These are phyloP conservation scores for Lymantria monacha DNA, from an alignment of 2,888 invertebrate genomes.

Conservation along the genomic window DNA sequence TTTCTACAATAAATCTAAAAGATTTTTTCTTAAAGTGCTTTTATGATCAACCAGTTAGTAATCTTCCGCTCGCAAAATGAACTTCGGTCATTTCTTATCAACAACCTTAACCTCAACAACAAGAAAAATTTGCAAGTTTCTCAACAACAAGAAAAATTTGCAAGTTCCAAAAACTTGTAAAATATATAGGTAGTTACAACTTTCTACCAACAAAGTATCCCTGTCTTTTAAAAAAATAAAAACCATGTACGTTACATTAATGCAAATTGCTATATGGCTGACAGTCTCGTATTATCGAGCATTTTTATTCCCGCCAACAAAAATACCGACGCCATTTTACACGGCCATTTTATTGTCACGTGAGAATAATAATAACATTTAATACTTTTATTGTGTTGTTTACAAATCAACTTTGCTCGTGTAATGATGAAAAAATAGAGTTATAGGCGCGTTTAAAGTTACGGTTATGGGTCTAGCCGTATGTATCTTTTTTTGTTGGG, in stretches of 20 bases:
- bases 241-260: slow-evolving; percentile 53
- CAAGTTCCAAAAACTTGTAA: background rate
- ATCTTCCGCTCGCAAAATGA: no score
- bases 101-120: no score
- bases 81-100: no score
- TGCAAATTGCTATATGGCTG: slow-evolving; percentile 52
- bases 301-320: slow-evolving; percentile 49
- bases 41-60: no score
- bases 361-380: slow-evolving; percentile 33
- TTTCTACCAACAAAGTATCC: slow-evolving; percentile 15
- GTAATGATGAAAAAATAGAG: slow-evolving; percentile 24
- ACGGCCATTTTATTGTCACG: slow-evolving; percentile 27
- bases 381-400: slow-evolving; percentile 36
- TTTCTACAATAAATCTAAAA: no score
- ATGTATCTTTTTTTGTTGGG: slow-evolving; percentile 11
- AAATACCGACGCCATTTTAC: slow-evolving; percentile 48
- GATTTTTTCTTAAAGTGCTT: no score
- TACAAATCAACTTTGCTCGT: slow-evolving; percentile 32
- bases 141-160: no score
- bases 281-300: slow-evolving; percentile 46
- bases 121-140: no score
- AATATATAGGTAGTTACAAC: slow-evolving; percentile 1
- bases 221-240: background rate
- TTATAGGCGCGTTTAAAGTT: slow-evolving; percentile 22
- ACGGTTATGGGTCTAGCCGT: slow-evolving; percentile 19